Percentiles rank a stretch among this genome's conserved stretches.
These are phyloP conservation scores for Sipha maydis DNA, from an alignment of 2,888 invertebrate genomes.

Conservation along the genomic window DNA sequence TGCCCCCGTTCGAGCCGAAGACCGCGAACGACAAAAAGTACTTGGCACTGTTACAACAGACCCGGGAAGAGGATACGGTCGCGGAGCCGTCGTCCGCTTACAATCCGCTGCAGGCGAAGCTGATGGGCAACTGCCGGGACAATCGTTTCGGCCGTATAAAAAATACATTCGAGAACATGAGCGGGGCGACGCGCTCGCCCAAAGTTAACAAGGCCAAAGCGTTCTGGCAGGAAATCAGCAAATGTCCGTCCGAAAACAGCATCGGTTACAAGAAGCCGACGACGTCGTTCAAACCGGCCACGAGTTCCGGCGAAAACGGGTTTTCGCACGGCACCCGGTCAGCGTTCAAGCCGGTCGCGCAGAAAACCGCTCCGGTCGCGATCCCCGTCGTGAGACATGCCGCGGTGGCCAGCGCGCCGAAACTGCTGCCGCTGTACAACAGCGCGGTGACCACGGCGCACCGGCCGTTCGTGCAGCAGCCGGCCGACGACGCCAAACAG, in stretches of 20 bases:
- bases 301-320: slow-evolving; percentile 68
- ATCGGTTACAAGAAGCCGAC: slow-evolving; percentile 63
- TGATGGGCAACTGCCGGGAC: slow-evolving; percentile 78
- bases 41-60: slow-evolving; percentile 82
- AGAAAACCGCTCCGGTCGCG: slow-evolving; percentile 63
- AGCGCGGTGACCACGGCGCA: slow-evolving; percentile 55
- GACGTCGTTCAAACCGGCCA: slow-evolving; percentile 37
- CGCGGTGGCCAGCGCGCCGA: slow-evolving; percentile 66
- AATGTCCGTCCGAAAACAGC: slow-evolving; percentile 69
- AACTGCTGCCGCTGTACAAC: slow-evolving; percentile 43
- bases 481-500: slow-evolving; percentile 2
- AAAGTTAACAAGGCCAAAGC: slow-evolving; percentile 57
- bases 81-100: slow-evolving; percentile 67
- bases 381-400: slow-evolving; percentile 63
- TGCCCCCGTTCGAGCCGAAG: slow-evolving; percentile 76
- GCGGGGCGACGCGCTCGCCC: background rate
- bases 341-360: slow-evolving; percentile 75
- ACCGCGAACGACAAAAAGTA: slow-evolving; percentile 88
- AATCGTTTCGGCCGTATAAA: slow-evolving; percentile 86
- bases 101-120: slow-evolving; percentile 64
- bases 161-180: slow-evolving; percentile 77
- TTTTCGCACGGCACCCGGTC: slow-evolving; percentile 83
- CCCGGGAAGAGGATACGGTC: slow-evolving; percentile 71
- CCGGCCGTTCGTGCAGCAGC: slow-evolving; percentile 63
- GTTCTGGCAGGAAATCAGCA: slow-evolving; percentile 69